Evolutionary conservation across 2,888 invertebrate species (phyloP).

Genomic region (Athripsodes cinereus): DNA sequence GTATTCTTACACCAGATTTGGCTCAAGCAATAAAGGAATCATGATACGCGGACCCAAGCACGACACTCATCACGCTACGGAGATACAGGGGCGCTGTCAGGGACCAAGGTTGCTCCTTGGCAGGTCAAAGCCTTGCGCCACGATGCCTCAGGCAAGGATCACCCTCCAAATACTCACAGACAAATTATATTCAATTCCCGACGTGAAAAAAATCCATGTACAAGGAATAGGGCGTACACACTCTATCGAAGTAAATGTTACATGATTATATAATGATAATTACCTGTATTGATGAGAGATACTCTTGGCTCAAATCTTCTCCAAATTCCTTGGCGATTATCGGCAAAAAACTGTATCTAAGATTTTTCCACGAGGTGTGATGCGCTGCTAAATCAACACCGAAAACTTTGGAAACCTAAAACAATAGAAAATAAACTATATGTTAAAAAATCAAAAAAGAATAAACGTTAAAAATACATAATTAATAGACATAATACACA

Average conservation of each 20-base stretch:
- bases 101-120: conserved; percentile 18
- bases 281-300: conserved; percentile 43
- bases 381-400: conserved; percentile 37
- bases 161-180: conserved; percentile 20
- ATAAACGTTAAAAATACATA: too few species aligned
- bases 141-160: conserved; percentile 20
- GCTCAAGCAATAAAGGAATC: too few species aligned
- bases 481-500: too few species aligned
- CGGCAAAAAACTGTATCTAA: conserved; percentile 48
- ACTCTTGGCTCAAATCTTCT: conserved; percentile 36
- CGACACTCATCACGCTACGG: too few species aligned
- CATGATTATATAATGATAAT: conserved; percentile 29
- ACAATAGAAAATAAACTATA: conserved; percentile 31
- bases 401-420: conserved; percentile 44
- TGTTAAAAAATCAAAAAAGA: too few species aligned
- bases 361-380: conserved; percentile 39
- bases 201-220: not conserved
- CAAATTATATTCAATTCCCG: conserved; percentile 12
- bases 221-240: too few species aligned
- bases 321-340: conserved; percentile 46
- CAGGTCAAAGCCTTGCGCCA: conserved; percentile 22
- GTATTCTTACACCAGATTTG: too few species aligned
- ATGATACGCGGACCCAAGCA: too few species aligned
- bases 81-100: not conserved
- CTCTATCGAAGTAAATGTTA: too few species aligned